Conservation (phyloP, 2,113 vertebrate genomes). For the Furnarius figulus region DNA sequence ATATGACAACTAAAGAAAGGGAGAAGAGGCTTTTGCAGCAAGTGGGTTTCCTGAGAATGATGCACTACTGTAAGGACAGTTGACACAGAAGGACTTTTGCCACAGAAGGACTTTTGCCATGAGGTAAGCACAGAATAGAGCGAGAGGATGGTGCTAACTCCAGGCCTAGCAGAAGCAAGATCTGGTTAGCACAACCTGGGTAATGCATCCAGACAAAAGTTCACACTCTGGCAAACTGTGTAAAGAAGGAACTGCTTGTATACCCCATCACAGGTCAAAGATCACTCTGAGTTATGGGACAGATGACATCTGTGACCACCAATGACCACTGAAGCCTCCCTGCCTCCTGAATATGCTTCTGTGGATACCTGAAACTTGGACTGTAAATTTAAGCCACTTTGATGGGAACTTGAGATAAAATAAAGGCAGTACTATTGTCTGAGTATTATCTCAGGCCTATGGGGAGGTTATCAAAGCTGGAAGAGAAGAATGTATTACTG, state of each 20-base stretch:
- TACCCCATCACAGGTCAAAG: neutral
- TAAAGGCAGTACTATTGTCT: neutral
- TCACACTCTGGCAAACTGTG: neutral
- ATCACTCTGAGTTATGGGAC: neutral
- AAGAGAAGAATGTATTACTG: neutral
- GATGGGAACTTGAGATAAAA: neutral
- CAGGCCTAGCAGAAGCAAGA: neutral
- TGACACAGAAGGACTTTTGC: neutral
- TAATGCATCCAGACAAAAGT: neutral
- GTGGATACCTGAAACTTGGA: neutral
- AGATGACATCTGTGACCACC: neutral
- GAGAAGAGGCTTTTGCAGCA: neutral
- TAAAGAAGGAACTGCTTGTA: neutral
- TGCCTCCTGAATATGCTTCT: neutral
- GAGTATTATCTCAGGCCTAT: neutral
- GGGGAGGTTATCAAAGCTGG: neutral
- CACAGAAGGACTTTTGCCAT: neutral
- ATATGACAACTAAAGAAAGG: neutral
- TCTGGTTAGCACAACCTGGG: neutral
- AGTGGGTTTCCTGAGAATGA: neutral
- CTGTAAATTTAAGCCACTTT: neutral
- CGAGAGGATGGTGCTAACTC: neutral
- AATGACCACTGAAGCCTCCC: neutral
- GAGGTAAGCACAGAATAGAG: neutral
- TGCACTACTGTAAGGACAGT: neutral